A percentile compares a stretch with the other conserved stretches of the same genome.
Evolutionary conservation across 30 jellyfish, hydroid and myxozoan species (phyloP).

Genomic region (Sanderia malayensis): DNA sequence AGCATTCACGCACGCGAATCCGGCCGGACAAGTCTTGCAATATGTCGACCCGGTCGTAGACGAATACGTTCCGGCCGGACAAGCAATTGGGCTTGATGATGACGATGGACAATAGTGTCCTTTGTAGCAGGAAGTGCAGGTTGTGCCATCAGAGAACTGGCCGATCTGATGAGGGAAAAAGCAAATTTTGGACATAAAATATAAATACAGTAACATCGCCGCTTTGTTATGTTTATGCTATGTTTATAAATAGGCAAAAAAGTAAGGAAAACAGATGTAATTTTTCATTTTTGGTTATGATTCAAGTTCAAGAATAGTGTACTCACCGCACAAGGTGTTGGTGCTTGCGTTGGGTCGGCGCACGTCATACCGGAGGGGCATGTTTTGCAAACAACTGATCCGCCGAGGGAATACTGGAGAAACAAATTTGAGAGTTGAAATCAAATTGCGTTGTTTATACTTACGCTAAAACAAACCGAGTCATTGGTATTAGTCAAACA

Average conservation of each 20-base stretch:
- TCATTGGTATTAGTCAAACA: too few species aligned
- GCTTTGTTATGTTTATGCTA: too few species aligned
- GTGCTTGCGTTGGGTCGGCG: slow-evolving; percentile 40
- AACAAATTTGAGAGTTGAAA: too few species aligned
- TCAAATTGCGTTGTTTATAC: too few species aligned
- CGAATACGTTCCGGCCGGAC: slow-evolving; percentile 84
- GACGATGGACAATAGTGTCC: slow-evolving; percentile 88
- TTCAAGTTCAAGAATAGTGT: too few species aligned
- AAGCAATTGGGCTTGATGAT: slow-evolving; percentile 66
- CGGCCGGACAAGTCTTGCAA: slow-evolving; percentile 89
- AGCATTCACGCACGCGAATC: slow-evolving; percentile 74
- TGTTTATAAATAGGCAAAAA: too few species aligned
- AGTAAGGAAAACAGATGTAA: too few species aligned
- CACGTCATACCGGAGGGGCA: slow-evolving; percentile 93
- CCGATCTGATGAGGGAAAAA: slow-evolving; percentile 73
- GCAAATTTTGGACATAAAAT: too few species aligned
- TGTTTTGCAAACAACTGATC: slow-evolving; percentile 64
- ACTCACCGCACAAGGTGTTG: slow-evolving; percentile 63
- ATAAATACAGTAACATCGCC: too few species aligned
- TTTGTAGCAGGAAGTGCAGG: slow-evolving; percentile 65
- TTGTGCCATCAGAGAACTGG: slow-evolving; percentile 69
- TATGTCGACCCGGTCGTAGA: slow-evolving; percentile 39
- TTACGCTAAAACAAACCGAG: too few species aligned
- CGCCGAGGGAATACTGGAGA: slow-evolving; percentile 71
- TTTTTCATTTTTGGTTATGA: too few species aligned